Evolutionary conservation across 2,113 vertebrate species (phyloP), one percentile per base, ranked within the genome.

Genomic region (Serilophus lunatus): DNA sequence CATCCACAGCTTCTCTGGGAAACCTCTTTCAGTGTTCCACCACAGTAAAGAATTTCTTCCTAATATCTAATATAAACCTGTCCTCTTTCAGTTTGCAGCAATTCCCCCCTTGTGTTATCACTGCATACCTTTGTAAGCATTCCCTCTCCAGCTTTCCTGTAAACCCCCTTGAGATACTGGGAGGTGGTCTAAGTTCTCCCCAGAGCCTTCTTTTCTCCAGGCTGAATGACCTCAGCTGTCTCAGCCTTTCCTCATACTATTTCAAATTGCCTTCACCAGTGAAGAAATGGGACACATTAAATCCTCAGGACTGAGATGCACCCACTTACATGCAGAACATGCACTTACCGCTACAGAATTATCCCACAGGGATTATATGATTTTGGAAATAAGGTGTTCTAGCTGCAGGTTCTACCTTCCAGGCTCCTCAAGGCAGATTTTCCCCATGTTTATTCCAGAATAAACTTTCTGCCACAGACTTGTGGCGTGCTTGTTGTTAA

Each of bases 401-500:
- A 49, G 47, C 36, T 68, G 13, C 33, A 75, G 26, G 29, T 59
- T 25, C 24, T 59, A 76, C 13, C 12, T 74, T 80, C 26, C 35
- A 63, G 42, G 13, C 10, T 90, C 13, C 53, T 65, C 28, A 31
- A 45, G 63, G 23, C 13, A 82, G 31, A 59, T 91, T 71, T 81
- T 66, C 91, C 44, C 13, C 0, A 0, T 26, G 13, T 68, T 90
- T 51, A 15, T 44, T 71, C 28, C 38, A 80, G 38, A 66, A 78
- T n/a, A 76, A 88, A 44, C 12, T 53, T 56, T 53, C 17, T 47
- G 20, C 15, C 26, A 50, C 3, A 5, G 17, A 12, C 44, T 35
- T 44, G 7, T 29, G 0, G 0, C 33, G 18, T 51, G n/a, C 31
- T 69, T 8, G 1, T 9, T 75, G 28, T 51, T 69, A 50, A 12